A percentile compares a stretch with the other conserved stretches of the same genome.
Conservation (phyloP, 2,113 vertebrate species). For the Thalassarche chlororhynchos region DNA sequence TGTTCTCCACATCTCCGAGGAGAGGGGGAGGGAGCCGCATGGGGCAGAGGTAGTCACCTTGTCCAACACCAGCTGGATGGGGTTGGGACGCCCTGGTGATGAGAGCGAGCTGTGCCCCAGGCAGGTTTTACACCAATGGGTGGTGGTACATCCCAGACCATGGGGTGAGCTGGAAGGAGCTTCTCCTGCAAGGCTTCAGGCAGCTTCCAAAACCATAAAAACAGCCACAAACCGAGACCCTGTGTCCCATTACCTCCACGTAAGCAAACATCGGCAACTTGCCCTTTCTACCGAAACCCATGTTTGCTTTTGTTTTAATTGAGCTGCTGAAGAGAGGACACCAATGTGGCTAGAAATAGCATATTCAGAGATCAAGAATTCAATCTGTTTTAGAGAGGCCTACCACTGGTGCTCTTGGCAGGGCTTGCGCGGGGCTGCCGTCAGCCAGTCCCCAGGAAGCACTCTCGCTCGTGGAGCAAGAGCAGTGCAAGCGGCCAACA, state of each 20-base stretch:
- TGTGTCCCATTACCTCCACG: neutral
- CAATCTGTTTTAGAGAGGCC: constrained; percentile 55
- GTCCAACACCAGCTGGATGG: neutral
- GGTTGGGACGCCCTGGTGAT: neutral
- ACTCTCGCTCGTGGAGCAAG: neutral
- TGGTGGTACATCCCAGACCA: neutral
- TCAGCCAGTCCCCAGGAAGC: constrained; percentile 56
- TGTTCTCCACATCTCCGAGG: neutral
- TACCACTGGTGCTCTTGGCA: constrained; percentile 54
- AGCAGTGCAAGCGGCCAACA: neutral
- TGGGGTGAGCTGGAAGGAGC: neutral
- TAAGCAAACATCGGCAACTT: neutral
- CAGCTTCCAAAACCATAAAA: neutral
- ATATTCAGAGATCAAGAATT: constrained; percentile 59
- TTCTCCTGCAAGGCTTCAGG: neutral
- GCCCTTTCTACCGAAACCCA: neutral
- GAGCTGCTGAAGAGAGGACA: constrained; percentile 19
- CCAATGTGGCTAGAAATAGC: neutral
- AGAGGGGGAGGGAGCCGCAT: neutral
- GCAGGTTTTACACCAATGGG: neutral
- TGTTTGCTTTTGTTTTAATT: constrained; percentile 12
- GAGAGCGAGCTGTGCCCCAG: neutral
- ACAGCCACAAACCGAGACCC: neutral
- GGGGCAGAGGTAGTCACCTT: neutral
- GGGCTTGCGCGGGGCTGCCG: neutral